These are phyloP conservation scores for Rhopalosiphum nymphaeae DNA, from an alignment of 2,888 invertebrate species.

Conservation along the genomic window DNA sequence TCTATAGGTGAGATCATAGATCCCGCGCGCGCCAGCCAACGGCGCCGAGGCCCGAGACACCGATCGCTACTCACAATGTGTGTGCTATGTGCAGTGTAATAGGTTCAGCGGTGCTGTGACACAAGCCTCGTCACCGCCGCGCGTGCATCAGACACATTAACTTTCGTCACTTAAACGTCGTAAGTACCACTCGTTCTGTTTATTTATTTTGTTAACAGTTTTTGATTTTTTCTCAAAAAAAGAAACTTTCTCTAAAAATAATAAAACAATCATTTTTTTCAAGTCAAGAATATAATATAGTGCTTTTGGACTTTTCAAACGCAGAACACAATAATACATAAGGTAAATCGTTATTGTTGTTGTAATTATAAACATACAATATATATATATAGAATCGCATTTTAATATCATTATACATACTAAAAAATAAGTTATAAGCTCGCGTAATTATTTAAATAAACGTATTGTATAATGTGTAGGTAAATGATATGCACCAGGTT, in stretches of 20 bases:
- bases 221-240: not conserved
- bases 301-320: not conserved
- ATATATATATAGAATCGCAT: too few species aligned
- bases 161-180: constrained; percentile 39
- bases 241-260: not conserved
- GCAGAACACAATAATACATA: not conserved
- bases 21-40: constrained; percentile 49
- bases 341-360: not conserved
- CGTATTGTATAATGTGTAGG: not conserved
- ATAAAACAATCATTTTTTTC: not conserved
- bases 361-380: too few species aligned
- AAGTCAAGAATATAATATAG: not conserved
- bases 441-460: not conserved
- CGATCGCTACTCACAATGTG: constrained; percentile 37
- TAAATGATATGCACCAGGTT: not conserved
- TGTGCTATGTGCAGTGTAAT: constrained; percentile 50
- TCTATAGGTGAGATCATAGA: constrained; percentile 50
- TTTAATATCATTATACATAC: too few species aligned
- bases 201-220: not conserved
- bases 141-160: not conserved
- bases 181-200: constrained; percentile 3
- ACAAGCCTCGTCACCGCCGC: constrained; percentile 34
- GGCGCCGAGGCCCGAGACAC: constrained; percentile 12
- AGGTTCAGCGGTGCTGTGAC: constrained; percentile 59
- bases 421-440: not conserved